Evolutionary conservation across 2,797 vertebrate genomes (phyloP), one percentile per base, ranked within the genome.

Genomic region (Pitangus sulphuratus): DNA sequence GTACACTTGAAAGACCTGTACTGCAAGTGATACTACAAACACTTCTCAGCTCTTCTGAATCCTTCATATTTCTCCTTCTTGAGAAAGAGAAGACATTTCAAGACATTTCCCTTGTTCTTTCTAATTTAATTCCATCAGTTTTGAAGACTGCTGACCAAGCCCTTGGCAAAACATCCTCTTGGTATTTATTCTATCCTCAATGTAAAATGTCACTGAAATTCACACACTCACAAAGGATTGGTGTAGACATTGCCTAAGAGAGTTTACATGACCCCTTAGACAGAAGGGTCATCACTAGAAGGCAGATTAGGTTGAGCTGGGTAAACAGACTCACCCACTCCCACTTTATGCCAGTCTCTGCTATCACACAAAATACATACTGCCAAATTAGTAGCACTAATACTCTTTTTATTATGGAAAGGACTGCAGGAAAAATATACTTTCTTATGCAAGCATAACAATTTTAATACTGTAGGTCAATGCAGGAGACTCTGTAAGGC

Each of bases 111-210:
- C 37, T 42, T 66, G 26, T 33, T 72, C 40, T 61, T 87, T 70
- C 83, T 79, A 64, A 88, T 92, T 79, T 72, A 61, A 84, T 91
- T 87, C 77, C 10, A 4, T 48, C 51, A 48, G 25, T 62, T 92
- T 65, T 56, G 76, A 95, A 92, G 70, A 82, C 54, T 60, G 80
- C 58, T 92, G 82, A 81, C 74, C 90, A 88, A 95, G 74, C 54
- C 83, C 19, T 68, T 76, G 44, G 85, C 80, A 90, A 91, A 92
- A 53, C 12, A 60, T 37, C 37, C 74, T 56, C 51, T 65, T 91
- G 90, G 71, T 93, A 83, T 93, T 97, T 96, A 91, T 91, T 87
- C 70, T 70, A 74, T 66, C 71, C 47, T 53, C 90, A 82, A 61
- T 77, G 56, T 72, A 70, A 91, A 90, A 87, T 90, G 70, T 90